Evolutionary conservation across 2,888 invertebrate species (phyloP).

Genomic region (Euplagia quadripunctaria): DNA sequence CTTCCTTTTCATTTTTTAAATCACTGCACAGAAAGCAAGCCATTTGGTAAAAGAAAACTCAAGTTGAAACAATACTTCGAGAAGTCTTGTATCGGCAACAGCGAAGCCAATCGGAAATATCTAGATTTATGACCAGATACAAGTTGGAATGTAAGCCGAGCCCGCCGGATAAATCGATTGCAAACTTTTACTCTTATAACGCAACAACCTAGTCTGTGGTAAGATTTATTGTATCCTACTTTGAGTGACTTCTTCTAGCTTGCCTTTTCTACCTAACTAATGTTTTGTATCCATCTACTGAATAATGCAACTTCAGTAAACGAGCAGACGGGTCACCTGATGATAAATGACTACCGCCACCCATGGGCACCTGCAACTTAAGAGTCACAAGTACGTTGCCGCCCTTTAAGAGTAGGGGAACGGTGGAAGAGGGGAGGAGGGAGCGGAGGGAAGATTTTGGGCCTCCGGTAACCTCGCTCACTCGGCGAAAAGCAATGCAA

Average conservation of each 20-base stretch:
- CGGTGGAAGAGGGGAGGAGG: too few species aligned
- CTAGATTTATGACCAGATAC: slow-evolving; percentile 47
- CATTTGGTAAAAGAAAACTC: slow-evolving; percentile 8
- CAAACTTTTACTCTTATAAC: slow-evolving; percentile 39
- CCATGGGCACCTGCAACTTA: too few species aligned
- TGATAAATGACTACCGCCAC: too few species aligned
- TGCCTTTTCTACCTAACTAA: not conserved
- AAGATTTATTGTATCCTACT: slow-evolving; percentile 34
- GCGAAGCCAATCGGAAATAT: slow-evolving; percentile 36
- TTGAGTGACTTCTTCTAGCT: slow-evolving; percentile 20
- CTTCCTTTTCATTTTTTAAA: not conserved
- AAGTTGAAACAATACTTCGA: slow-evolving; percentile 9
- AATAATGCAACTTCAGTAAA: not conserved
- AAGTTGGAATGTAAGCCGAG: slow-evolving; percentile 38
- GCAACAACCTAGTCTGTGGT: slow-evolving; percentile 20
- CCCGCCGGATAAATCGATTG: slow-evolving; percentile 37
- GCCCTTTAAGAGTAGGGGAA: too few species aligned
- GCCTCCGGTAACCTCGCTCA: too few species aligned
- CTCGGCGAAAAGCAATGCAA: too few species aligned
- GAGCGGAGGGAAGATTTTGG: too few species aligned
- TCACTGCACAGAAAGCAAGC: not conserved
- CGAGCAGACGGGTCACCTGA: too few species aligned
- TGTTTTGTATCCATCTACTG: not conserved
- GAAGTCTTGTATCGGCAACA: slow-evolving; percentile 13
- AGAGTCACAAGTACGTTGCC: too few species aligned